These are phyloP conservation scores for rabbit (Oryctolagus cuniculus) DNA, from an alignment of 2,113 vertebrate genomes.

Conservation along the genomic window mOryCun1.1 NC_091442.1:4617501-4618000, in stretches of 20 bases:
- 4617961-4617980: slow-evolving; percentile 95
- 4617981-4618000: slow-evolving; percentile 91
- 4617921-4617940: slow-evolving; percentile 90
- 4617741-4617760: neutral
- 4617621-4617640: rapidly evolving
- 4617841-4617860: slow-evolving; percentile 95
- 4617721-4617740: neutral
- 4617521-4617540: neutral
- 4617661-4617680: rapidly evolving
- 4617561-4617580: neutral
- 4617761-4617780: neutral
- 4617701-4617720: neutral
- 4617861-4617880: slow-evolving; percentile 96
- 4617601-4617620: neutral
- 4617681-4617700: rapidly evolving
- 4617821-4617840: slow-evolving; percentile 92
- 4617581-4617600: neutral
- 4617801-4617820: slow-evolving; percentile 92
- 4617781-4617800: slow-evolving; percentile 86
- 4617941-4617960: slow-evolving; percentile 95
- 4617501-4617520: neutral
- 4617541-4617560: neutral
- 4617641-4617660: rapidly evolving
- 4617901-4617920: slow-evolving; percentile 97
- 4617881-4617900: slow-evolving; percentile 96